These are phyloP conservation scores for Drosophila fungiperda DNA, from an alignment of 2,888 invertebrate species.

Conservation along the genomic window DNA sequence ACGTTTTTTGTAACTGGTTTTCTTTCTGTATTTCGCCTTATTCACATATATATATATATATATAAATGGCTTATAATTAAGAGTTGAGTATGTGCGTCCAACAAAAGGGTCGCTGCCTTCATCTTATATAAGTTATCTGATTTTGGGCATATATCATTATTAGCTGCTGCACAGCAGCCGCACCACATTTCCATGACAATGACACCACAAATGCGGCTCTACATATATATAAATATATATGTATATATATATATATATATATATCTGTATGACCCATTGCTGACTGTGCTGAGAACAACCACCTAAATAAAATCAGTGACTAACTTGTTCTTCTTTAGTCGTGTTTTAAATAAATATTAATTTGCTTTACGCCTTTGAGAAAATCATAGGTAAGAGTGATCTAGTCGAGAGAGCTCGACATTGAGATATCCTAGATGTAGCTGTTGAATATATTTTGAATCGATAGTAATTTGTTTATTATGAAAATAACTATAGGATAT, in stretches of 20 bases:
- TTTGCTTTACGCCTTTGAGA: constrained; percentile 61
- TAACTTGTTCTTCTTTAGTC: constrained; percentile 20
- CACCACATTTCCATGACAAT: constrained; percentile 66
- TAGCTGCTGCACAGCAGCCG: constrained; percentile 59
- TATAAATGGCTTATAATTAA: constrained; percentile 72
- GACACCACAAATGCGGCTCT: constrained; percentile 17
- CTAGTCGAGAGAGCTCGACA: neutral
- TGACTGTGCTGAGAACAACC: constrained; percentile 56
- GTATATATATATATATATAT: constrained; percentile 10
- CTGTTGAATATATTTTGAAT: neutral
- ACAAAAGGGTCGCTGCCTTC: constrained; percentile 64
- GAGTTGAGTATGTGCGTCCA: constrained; percentile 47
- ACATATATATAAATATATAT: constrained; percentile 3
- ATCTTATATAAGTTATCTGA: constrained; percentile 57
- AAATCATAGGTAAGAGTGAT: neutral
- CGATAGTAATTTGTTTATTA: neutral
- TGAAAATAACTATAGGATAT: too few relatives aligned
- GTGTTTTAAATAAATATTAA: constrained; percentile 61
- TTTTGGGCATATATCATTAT: constrained; percentile 74
- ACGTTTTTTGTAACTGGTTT: constrained; percentile 71
- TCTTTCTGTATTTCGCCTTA: constrained; percentile 20
- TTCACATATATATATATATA: neutral
- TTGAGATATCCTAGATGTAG: neutral
- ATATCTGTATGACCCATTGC: constrained; percentile 53
- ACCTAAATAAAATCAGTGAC: constrained; percentile 54